Percentiles rank a stretch among this genome's conserved stretches.
phyloP scores from a whole-genome alignment of 2,888 invertebrate species.

The Aphidoletes aphidimyza region DNA sequence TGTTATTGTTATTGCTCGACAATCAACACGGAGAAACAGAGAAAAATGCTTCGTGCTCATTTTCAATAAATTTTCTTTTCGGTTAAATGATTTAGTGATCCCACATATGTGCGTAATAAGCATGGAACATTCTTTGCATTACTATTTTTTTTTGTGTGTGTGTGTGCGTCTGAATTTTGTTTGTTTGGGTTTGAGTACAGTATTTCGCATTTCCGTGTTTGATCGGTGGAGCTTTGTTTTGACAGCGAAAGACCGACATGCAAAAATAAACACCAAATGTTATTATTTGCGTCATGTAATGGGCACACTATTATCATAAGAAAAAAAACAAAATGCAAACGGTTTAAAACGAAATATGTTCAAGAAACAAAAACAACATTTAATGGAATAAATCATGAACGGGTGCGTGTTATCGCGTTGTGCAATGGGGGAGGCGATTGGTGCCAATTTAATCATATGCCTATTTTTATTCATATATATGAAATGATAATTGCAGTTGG shows the following conservation, averaged over 20 bases:
- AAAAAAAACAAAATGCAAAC: too few relatives aligned
- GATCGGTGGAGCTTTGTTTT: too few relatives aligned
- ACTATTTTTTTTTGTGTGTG: not conserved
- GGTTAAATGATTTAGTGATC: not conserved
- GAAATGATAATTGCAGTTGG: too few relatives aligned
- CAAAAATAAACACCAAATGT: conserved; percentile 43
- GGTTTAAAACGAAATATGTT: not conserved
- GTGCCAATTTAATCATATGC: not conserved
- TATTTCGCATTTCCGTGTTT: not conserved
- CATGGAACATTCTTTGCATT: too few relatives aligned
- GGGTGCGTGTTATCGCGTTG: not conserved
- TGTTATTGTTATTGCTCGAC: not conserved
- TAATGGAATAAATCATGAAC: not conserved
- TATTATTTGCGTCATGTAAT: not conserved
- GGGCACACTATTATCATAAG: not conserved
- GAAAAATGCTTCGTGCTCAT: not conserved
- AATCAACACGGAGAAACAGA: too few relatives aligned
- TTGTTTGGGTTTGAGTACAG: not conserved
- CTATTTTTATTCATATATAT: too few relatives aligned
- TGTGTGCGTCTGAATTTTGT: too few relatives aligned
- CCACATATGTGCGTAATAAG: not conserved
- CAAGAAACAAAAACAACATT: too few relatives aligned
- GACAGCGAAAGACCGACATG: not conserved
- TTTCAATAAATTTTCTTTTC: not conserved
- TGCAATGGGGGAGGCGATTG: too few relatives aligned